Evolutionary conservation across 2,888 invertebrate species (phyloP), one percentile per base, ranked within the genome.

Genomic region (Acronicta leporina): DNA sequence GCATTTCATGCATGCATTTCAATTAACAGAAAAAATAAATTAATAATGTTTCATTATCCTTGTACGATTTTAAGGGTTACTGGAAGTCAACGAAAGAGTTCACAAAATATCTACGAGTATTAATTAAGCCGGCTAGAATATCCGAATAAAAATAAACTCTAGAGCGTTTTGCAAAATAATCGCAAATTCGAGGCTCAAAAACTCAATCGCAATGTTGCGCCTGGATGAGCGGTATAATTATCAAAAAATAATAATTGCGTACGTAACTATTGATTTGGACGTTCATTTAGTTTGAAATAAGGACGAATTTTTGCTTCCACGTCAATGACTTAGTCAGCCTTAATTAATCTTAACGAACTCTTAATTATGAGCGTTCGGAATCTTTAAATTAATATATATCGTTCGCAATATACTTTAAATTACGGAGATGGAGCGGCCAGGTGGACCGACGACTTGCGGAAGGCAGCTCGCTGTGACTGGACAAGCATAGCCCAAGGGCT

Each of bases 191-290:
- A 66, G 51, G 52, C 41, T 54, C 53, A 50, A 60, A 66, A 68
- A 63, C 68, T 77, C 73, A 73, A 80, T 76, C 73, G 63, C 68
- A 63, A 73, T 63, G 60, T 80, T 75, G 64, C 77, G 78, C 69
- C 60, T 61, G 71, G 65, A 55, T 63, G 78, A 79, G 69, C 68
- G 68, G 74, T 78, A 83, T 85, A 87, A 87, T 87, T 83, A 84
- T 80, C 73, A 69, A 73, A 81, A 82, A 82, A 73, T 83, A 70
- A 80, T 86, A 84, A 87, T 87, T 84, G 77, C 73, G 74, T 70
- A 69, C 73, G 74, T 70, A 69, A 75, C 79, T 80, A 84, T 86
- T 82, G 83, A 84, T 83, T 82, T 65, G 67, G 62, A 66, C 69
- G 78, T 80, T 75, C 75, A 75, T 71, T 76, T 72, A 77, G 82